Evolutionary conservation across 2,888 invertebrate genomes (phyloP).

Genomic region (Epirrita christyi): DNA sequence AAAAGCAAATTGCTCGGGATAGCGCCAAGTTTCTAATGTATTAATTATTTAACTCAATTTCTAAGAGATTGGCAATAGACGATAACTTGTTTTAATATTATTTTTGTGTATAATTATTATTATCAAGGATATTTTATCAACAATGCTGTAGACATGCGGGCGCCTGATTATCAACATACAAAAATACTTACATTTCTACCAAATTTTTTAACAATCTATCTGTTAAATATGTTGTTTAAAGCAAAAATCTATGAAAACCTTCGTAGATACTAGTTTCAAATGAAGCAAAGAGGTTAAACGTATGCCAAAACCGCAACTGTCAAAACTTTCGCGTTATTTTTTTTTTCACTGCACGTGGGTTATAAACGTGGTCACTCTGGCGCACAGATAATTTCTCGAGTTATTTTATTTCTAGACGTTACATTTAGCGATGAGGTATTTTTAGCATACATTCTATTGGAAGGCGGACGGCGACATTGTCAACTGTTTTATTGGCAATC

Average conservation of each 20-base stretch:
- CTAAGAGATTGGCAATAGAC: not conserved
- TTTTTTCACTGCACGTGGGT: conserved; percentile 53
- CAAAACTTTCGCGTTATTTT: conserved; percentile 40
- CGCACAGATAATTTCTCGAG: conserved; percentile 51
- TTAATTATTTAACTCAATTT: too few relatives aligned
- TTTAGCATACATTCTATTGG: conserved; percentile 55
- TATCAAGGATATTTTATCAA: not conserved
- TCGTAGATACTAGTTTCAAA: too few relatives aligned
- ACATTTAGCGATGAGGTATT: conserved; percentile 65
- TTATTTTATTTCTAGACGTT: conserved; percentile 69
- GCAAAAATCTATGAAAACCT: too few relatives aligned
- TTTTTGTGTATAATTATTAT: not conserved
- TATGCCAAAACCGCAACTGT: conserved; percentile 31
- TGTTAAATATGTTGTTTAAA: too few relatives aligned
- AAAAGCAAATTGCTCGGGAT: too few relatives aligned
- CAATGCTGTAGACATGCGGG: not conserved
- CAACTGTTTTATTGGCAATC: conserved; percentile 25
- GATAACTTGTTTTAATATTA: not conserved
- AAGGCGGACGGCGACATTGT: conserved; percentile 47
- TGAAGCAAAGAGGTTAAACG: too few relatives aligned
- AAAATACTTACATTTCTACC: too few relatives aligned
- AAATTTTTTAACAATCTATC: too few relatives aligned
- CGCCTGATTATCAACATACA: too few relatives aligned
- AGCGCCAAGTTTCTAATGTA: too few relatives aligned
- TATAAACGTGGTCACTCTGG: conserved; percentile 48